phyloP scores from a whole-genome alignment of 1,140 invertebrate species.

The Maniola jurtina region DNA sequence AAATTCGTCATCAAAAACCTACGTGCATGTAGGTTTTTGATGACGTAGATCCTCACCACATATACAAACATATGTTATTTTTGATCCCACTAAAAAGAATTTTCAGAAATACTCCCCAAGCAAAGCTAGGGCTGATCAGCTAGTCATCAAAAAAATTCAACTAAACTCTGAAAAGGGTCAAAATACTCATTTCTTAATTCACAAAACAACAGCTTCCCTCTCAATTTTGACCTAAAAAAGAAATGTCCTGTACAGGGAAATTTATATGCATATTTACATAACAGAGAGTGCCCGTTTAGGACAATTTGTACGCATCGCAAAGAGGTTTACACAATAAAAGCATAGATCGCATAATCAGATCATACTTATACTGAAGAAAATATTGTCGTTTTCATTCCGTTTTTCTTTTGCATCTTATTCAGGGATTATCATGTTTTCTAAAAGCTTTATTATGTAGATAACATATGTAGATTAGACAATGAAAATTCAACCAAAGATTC shows the following conservation, averaged over 20 bases:
- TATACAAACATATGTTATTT: no score
- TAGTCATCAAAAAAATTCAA: neutral
- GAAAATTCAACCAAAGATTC: no score
- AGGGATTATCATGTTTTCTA: neutral
- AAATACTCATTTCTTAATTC: constrained; percentile 44
- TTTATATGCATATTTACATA: constrained; percentile 63
- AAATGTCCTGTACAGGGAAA: constrained; percentile 42
- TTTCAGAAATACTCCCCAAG: no score
- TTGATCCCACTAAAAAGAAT: no score
- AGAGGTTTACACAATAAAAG: constrained; percentile 52
- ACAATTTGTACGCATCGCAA: constrained; percentile 57
- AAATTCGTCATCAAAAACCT: no score
- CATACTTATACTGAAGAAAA: constrained; percentile 32
- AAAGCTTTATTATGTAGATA: constrained; percentile 1
- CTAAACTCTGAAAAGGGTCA: constrained; percentile 22
- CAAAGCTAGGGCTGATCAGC: no score
- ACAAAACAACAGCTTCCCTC: constrained; percentile 36
- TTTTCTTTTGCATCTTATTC: constrained; percentile 4
- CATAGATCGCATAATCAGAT: constrained; percentile 54
- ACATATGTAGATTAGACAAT: neutral
- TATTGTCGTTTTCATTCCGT: neutral
- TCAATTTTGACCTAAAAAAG: constrained; percentile 49
- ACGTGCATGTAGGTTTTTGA: no score
- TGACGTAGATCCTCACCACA: no score
- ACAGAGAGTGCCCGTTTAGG: constrained; percentile 47